Percentiles rank a stretch among this genome's conserved stretches.
phyloP scores from a whole-genome alignment of 2,888 invertebrate species.

The Oscheius sp. region DNA sequence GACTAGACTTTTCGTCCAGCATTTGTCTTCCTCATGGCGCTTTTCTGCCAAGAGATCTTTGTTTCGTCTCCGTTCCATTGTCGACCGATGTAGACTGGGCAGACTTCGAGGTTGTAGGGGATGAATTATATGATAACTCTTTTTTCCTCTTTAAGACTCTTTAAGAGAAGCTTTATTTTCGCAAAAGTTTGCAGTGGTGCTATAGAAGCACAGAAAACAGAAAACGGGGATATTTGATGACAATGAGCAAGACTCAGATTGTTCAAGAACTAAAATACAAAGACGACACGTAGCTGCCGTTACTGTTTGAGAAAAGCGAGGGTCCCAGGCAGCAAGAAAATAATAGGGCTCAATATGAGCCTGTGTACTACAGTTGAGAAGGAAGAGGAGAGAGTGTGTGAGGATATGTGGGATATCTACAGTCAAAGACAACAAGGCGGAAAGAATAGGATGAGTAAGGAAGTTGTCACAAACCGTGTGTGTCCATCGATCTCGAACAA shows the following conservation, averaged over 20 bases:
- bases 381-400: background rate
- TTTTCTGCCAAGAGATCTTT: too few relatives aligned
- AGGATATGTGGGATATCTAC: constrained; percentile 35
- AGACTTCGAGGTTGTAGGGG: too few relatives aligned
- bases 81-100: too few relatives aligned
- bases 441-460: background rate
- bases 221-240: constrained; percentile 24
- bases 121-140: too few relatives aligned
- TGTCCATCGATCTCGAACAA: background rate
- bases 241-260: constrained; percentile 32
- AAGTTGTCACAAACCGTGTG: background rate
- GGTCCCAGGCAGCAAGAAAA: constrained; percentile 3
- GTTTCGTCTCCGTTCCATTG: too few relatives aligned
- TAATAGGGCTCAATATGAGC: constrained; percentile 29
- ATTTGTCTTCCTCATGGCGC: too few relatives aligned
- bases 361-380: constrained; percentile 8
- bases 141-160: too few relatives aligned
- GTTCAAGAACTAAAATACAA: constrained; percentile 6
- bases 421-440: constrained; percentile 23
- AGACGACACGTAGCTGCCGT: background rate
- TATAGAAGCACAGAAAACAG: background rate
- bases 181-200: constrained; percentile 2
- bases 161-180: constrained; percentile 20
- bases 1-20: too few relatives aligned
- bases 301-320: background rate